phyloP scores from a whole-genome alignment of 2,888 invertebrate genomes.

The Hyposoter didymator region DNA sequence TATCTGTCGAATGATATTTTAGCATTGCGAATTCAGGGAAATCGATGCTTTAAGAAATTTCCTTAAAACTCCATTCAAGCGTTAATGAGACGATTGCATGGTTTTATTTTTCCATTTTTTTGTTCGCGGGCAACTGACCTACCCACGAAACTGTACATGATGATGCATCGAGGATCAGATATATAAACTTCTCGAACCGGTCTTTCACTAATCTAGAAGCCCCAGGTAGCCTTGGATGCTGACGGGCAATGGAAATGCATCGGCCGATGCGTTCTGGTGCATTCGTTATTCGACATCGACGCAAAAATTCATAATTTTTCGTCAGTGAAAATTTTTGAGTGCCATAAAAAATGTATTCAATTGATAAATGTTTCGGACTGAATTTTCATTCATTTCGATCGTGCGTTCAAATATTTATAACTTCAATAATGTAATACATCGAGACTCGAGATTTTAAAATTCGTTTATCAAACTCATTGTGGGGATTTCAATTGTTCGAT shows the following conservation, averaged over 20 bases:
- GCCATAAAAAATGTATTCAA: neutral
- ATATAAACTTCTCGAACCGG: constrained; percentile 75
- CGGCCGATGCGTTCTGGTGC: constrained; percentile 33
- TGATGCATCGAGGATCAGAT: constrained; percentile 36
- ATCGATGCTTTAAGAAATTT: constrained; percentile 1
- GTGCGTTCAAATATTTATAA: neutral
- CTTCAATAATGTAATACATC: neutral
- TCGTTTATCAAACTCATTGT: neutral
- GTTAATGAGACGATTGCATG: constrained; percentile 75
- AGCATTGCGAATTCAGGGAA: neutral
- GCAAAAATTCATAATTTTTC: neutral
- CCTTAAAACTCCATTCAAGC: constrained; percentile 13
- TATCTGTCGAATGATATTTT: neutral
- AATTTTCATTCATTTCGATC: neutral
- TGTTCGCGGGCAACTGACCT: constrained; percentile 80
- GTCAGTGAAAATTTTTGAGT: neutral
- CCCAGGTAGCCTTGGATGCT: constrained; percentile 45
- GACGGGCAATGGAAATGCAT: constrained; percentile 32
- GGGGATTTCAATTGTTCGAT: constrained; percentile 43
- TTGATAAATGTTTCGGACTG: neutral
- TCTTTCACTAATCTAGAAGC: constrained; percentile 66
- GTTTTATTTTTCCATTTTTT: constrained; percentile 61
- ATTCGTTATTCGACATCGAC: neutral
- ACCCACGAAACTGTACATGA: constrained; percentile 66
- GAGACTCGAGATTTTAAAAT: neutral